Base-by-base conservation (phyloP, 2,797 vertebrate species). In the Pteropus rufus region DNA sequence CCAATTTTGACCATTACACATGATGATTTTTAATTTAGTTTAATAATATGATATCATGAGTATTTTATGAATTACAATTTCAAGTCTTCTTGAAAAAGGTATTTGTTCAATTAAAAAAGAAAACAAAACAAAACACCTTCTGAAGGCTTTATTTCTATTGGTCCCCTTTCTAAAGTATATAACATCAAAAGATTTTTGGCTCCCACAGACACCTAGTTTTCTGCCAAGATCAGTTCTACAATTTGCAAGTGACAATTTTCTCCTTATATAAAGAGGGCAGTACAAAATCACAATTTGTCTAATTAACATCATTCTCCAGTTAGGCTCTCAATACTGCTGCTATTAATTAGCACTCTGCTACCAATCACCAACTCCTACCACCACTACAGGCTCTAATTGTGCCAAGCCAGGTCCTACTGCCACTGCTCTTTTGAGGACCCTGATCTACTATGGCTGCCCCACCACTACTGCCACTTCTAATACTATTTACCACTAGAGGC, bases 211-310 rank as follows among this genome's bases (percentile, higher is more conserved):
- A 83, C 41, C 39, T 49, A 60, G 23, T 84, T 91, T 95, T 84
- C 81, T 95, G 52, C 52, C 89, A 80, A 95, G 85, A 76, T 94
- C 69, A 94, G 31, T 75, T 80, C 85, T 75, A 70, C 26, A 94
- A 64, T 87, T 26, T 60, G 29, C 46, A 90, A 87, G 29, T 75
- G 76, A 95, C n/a, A 84, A 44, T 79, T 94, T 96, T 92, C 69
- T 93, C 19, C 58, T 90, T 83, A 73, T 49, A 75, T 65, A 58
- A 82, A 96, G 64, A 94, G 18, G 41, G 41, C 73, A 76, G 23
- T 46, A 7, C n/a, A 84, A 91, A 96, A 83, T 84, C 82, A 89
- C 19, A 90, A 29, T 94, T 96, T 88, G 44, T 91, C 52, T 87
- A 92, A 94, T 94, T 87, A 92, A 69, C 41, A 73, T 92, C 31